Conservation (phyloP, 2,888 invertebrate genomes). For the Lordiphosa andalusiaca region DNA sequence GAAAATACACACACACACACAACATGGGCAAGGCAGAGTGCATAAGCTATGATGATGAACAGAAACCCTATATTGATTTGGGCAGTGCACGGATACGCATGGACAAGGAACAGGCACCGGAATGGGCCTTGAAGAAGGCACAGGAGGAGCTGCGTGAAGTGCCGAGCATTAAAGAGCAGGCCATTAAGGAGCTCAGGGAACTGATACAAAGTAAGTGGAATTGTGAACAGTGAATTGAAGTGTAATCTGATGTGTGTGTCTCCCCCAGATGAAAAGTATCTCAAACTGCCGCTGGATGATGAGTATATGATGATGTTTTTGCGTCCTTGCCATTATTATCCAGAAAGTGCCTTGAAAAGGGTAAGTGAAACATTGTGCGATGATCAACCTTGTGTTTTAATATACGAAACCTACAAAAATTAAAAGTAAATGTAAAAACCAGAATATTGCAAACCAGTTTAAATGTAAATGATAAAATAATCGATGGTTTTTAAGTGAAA, state of each 20-base stretch:
- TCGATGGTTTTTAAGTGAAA: too few relatives aligned
- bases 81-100: conserved; percentile 83
- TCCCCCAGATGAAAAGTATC: conserved; percentile 83
- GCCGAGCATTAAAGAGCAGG: conserved; percentile 84
- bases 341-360: conserved; percentile 88
- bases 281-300: conserved; percentile 86
- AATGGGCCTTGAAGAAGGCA: conserved; percentile 84
- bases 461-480: too few relatives aligned
- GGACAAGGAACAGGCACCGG: conserved; percentile 83
- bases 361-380: conserved; percentile 80
- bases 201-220: conserved; percentile 81
- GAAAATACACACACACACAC: conserved; percentile 6
- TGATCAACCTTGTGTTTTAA: too few relatives aligned
- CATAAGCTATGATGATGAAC: conserved; percentile 82
- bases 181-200: conserved; percentile 82
- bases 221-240: not conserved
- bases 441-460: not conserved
- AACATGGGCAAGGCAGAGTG: conserved; percentile 70
- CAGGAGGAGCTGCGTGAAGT: conserved; percentile 86
- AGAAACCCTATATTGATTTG: conserved; percentile 84
- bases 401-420: too few relatives aligned
- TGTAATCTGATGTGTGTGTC: not conserved
- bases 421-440: not conserved
- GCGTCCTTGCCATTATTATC: conserved; percentile 92
- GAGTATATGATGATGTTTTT: conserved; percentile 89